These are phyloP conservation scores for Sarotherodon lohbergeri DNA, from an alignment of 2,113 vertebrate genomes.

Conservation along the genomic window DNA sequence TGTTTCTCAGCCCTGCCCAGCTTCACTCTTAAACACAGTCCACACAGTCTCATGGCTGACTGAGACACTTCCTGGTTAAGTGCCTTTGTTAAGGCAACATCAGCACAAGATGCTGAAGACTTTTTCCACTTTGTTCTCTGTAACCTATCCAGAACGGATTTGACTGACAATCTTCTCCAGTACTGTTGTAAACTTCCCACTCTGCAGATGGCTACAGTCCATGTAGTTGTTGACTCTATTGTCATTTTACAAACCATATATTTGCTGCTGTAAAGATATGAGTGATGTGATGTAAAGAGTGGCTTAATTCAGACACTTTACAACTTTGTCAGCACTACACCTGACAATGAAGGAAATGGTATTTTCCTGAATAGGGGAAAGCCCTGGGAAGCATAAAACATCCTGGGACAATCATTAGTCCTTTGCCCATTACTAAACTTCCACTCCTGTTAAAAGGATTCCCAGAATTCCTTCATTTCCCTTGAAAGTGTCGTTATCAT, in stretches of 20 bases:
- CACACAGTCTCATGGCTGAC: neutral
- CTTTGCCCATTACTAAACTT: neutral
- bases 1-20: neutral
- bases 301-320: neutral
- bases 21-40: neutral
- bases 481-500: neutral
- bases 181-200: neutral
- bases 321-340: neutral
- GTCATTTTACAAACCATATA: neutral
- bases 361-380: neutral
- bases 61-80: neutral
- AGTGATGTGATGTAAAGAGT: neutral
- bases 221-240: neutral
- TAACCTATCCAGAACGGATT: neutral
- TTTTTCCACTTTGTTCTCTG: neutral
- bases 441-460: neutral
- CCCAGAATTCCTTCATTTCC: neutral
- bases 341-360: neutral
- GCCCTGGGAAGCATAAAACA: neutral
- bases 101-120: neutral
- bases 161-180: neutral
- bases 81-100: conserved; percentile 48
- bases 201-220: neutral
- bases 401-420: neutral
- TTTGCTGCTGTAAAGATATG: conserved; percentile 12